Base-by-base conservation (phyloP, 2,888 invertebrate species). In the Noctua comes region DNA sequence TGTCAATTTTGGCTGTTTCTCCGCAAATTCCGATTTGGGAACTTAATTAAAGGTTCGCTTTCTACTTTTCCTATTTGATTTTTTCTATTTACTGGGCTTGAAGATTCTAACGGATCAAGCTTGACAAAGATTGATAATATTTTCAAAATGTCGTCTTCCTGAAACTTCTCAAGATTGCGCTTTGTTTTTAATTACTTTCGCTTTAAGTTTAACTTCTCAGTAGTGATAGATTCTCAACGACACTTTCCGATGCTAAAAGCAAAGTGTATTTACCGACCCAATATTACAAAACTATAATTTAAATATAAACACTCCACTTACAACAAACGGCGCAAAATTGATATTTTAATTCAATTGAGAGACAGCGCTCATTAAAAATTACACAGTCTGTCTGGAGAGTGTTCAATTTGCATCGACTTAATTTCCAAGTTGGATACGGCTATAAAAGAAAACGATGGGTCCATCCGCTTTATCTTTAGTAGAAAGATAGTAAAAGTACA, bases 301-400 rank as follows among this genome's bases (percentile, higher is more conserved):
- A n/a, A 73, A 68, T 68, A 77, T 76, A 65, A 68, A 72, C 70
- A 62, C 71, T 36, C 51, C 27, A 73, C 27, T 75, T 73, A 46
- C 1, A 57, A 7, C 5, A 36, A 27, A 51, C 36, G 68, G 46
- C 76, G 76, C 65, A 27, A 80, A 85, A 85, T 80, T 76, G 75
- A 76, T 79, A 78, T 76, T 72, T 64, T 68, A 80, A 80, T 74
- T 80, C 66, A 82, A 80, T 82, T 77, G 73, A 64, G 36, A 62
- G 83, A 65, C 40, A 68, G 24, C 65, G 16, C 66, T 78, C 68
- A 83, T 86, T 75, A 79, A 75, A 80, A 77, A 84, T 86, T 86
- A 78, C 80, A 84, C 84, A 76, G 65, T 64, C 59, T 11, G 27
- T 76, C 62, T 6, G n/a, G 57, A 75, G 68, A 73, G 46, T 82